Base-by-base conservation (phyloP, 2,113 vertebrate species). In the Oceanites oceanicus region DNA sequence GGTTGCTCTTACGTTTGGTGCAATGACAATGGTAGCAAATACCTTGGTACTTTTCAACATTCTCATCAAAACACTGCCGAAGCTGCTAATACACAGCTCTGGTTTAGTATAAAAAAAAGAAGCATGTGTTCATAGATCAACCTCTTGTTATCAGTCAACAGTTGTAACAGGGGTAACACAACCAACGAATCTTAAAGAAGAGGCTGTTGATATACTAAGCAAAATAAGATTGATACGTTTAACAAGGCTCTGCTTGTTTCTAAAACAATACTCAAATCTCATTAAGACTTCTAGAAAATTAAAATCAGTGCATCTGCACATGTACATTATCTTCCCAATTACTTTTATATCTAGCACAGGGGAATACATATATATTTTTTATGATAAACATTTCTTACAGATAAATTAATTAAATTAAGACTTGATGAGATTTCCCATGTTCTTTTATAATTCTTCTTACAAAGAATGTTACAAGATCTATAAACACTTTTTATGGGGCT, bases 321-420 rank as follows among this genome's bases (percentile, higher is more conserved):
- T 80, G 96, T 96, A 97, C 92, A 95, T 72, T 72, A 96, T 91
- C 95, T 98, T 97, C 93, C 98, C 98, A 97, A 97, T 97, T 91
- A 94, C 92, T 98, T 97, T 98, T 96, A 97, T 96, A 98, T 97
- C 94, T 97, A 97, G 97, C 94, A 96, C 93, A 96, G 94, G 98
- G 98, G 97, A 97, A 98, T 95, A 98, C 91, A 98, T 97, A 98
- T 97, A 98, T 98, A 98, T 97, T 98, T 97, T 97, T 98, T 98
- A 98, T 80, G 98, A 98, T 98, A 98, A 98, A 98, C 97, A 98
- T 98, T 98, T 98, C 98, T 98, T 98, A 98, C 97, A 98, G 98
- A 98, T 98, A 98, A 98, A 98, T 98, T 98, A 98, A 98, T 97
- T 98, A 98, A 98, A 98, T 98, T 98, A 98, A 98, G 97, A 98